Conservation (phyloP, 2,113 vertebrate genomes). For the Serilophus lunatus region DNA sequence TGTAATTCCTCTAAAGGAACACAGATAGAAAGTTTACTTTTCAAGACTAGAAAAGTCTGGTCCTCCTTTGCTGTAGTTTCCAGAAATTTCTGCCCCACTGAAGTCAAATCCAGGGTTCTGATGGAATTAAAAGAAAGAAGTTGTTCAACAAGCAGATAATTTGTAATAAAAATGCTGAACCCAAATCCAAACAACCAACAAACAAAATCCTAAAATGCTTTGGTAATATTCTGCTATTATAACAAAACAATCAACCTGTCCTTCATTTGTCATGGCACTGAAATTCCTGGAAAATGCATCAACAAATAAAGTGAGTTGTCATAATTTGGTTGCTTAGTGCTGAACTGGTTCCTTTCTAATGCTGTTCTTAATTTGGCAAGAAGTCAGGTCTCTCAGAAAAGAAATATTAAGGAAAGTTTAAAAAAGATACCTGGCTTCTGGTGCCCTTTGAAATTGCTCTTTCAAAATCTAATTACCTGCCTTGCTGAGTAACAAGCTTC, state of each 20-base stretch:
- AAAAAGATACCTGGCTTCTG: background rate
- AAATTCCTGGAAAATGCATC: background rate
- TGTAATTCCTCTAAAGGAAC: background rate
- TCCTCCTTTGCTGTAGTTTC: slow-evolving; percentile 93
- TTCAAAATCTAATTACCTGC: background rate
- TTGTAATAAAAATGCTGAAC: background rate
- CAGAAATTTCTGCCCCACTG: slow-evolving; percentile 96
- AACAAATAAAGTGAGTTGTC: background rate
- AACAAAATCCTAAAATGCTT: background rate
- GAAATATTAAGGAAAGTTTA: background rate
- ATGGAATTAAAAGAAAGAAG: background rate
- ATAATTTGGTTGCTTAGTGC: background rate
- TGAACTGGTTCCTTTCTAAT: background rate
- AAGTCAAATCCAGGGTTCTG: slow-evolving; percentile 99
- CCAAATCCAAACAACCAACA: background rate
- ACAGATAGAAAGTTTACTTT: slow-evolving; percentile 57
- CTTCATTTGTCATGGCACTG: background rate
- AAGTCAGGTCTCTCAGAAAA: background rate
- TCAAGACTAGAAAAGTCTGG: slow-evolving; percentile 92
- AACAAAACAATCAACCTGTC: background rate
- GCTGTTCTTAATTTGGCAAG: background rate
- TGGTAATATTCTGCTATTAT: background rate
- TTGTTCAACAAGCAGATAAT: background rate
- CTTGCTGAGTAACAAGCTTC: background rate
- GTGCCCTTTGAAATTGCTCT: background rate